phyloP scores from a whole-genome alignment of 2,113 vertebrate species.

The Merops nubicus region DNA sequence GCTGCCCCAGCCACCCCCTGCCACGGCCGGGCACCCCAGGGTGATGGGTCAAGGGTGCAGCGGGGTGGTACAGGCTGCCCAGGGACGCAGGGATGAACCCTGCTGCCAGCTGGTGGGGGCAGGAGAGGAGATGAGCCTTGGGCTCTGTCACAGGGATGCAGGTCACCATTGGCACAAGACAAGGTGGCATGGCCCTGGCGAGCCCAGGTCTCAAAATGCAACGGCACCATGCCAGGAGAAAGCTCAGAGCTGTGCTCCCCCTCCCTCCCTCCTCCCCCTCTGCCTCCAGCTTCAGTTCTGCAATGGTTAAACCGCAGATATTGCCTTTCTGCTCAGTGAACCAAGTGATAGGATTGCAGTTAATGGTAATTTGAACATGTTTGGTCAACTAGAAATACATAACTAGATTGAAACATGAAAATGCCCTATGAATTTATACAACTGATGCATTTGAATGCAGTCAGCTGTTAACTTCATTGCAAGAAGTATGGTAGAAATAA shows the following conservation, averaged over 20 bases:
- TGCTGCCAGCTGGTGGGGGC: not conserved
- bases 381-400: conserved; percentile 82
- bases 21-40: fast-evolving
- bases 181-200: fast-evolving
- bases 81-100: not conserved
- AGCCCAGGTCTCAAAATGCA: fast-evolving
- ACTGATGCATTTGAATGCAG: conserved; percentile 76
- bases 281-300: not conserved
- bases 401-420: conserved; percentile 83
- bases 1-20: fast-evolving
- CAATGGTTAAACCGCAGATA: conserved; percentile 67
- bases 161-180: not conserved
- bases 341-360: conserved; percentile 79
- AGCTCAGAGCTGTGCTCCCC: not conserved
- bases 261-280: not conserved
- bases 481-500: conserved; percentile 73
- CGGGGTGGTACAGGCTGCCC: fast-evolving
- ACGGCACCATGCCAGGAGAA: fast-evolving
- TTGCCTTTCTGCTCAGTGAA: conserved; percentile 77
- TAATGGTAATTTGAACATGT: conserved; percentile 81
- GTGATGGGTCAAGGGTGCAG: too few species aligned
- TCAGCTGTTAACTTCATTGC: conserved; percentile 78
- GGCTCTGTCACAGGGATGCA: not conserved
- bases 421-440: conserved; percentile 78
- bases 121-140: fast-evolving